phyloP scores from a whole-genome alignment of 1,140 invertebrate species.

The Sarcophaga peregrina region DNA sequence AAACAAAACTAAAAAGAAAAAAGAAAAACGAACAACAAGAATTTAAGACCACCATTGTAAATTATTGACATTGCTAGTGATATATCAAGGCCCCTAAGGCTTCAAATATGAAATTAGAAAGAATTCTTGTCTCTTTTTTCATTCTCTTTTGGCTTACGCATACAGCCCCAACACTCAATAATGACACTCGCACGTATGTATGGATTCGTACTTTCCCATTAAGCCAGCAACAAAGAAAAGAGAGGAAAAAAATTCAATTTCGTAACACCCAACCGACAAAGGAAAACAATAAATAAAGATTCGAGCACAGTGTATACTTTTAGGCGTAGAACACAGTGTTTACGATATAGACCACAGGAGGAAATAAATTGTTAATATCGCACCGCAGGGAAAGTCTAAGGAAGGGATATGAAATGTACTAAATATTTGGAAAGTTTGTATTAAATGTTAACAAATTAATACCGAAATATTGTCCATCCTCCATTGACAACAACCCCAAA shows the following conservation, averaged over 20 bases:
- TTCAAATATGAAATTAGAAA: slow-evolving; percentile 39
- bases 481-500: no score
- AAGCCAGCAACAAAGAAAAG: neutral
- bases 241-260: neutral
- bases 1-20: neutral
- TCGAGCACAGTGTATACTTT: neutral
- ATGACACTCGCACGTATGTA: neutral
- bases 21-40: neutral
- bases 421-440: no score
- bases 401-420: no score
- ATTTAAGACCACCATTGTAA: slow-evolving; percentile 34
- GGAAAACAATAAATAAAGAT: slow-evolving; percentile 18
- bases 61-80: slow-evolving; percentile 40
- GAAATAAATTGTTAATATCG: no score
- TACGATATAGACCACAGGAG: no score
- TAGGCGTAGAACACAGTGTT: neutral
- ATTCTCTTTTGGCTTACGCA: no score
- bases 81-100: slow-evolving; percentile 32
- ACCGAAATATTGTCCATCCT: no score
- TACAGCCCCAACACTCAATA: neutral
- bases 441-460: no score
- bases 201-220: neutral
- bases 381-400: no score
- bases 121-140: neutral
- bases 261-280: neutral